phyloP scores from a whole-genome alignment of 2,797 vertebrate genomes.

The Tapirus indicus region DNA sequence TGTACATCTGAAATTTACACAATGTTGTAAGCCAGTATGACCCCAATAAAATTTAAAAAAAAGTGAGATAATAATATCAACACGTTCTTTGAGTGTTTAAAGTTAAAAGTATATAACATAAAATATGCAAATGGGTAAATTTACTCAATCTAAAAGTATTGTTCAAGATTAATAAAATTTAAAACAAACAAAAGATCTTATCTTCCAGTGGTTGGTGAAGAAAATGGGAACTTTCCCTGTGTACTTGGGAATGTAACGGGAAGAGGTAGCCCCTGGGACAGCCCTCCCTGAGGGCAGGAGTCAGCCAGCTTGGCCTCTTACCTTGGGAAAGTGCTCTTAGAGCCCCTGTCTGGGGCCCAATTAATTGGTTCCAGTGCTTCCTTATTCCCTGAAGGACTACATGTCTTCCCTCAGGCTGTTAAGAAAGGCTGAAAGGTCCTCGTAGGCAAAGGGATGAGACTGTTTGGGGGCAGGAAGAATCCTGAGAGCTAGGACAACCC shows the following conservation, averaged over 20 bases:
- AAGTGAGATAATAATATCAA: too few species aligned
- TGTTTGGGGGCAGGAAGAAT: not conserved
- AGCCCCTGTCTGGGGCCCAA: not conserved
- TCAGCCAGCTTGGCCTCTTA: not conserved
- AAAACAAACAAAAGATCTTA: not conserved
- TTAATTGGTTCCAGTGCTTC: slow-evolving; percentile 3
- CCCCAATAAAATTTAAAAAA: too few species aligned
- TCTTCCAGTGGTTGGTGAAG: not conserved
- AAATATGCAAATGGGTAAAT: too few species aligned
- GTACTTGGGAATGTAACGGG: not conserved
- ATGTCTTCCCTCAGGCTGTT: not conserved
- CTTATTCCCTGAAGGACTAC: not conserved
- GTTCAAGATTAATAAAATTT: too few species aligned
- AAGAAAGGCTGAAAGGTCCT: not conserved
- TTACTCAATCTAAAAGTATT: too few species aligned
- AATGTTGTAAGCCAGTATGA: too few species aligned
- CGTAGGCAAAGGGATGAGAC: not conserved
- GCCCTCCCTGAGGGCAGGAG: not conserved
- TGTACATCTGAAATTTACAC: too few species aligned
- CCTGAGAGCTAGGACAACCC: not conserved
- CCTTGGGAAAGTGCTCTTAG: not conserved
- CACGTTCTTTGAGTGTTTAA: too few species aligned
- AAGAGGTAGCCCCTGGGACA: not conserved
- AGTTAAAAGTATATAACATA: too few species aligned
- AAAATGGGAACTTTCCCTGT: not conserved